Evolutionary conservation across 2,888 invertebrate genomes (phyloP), one percentile per base, ranked within the genome.

Genomic region (Himalopsyche tibetana): DNA sequence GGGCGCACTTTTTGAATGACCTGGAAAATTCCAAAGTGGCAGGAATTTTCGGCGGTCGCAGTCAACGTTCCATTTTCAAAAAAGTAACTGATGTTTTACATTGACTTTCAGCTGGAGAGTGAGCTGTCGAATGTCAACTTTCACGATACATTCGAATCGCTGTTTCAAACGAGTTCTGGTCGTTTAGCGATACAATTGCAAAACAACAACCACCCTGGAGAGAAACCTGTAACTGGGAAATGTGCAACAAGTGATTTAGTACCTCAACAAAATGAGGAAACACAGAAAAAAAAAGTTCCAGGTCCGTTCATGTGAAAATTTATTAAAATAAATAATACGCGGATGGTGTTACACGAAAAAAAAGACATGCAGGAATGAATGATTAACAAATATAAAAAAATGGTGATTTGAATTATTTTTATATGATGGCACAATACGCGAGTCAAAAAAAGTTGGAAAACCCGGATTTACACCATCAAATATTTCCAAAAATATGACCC

Each of bases 1-100:
- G 63, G 28, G 63, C 63, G 63, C 63, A 63, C 19, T 63, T 63
- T 63, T 63, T 63, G 63, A 63, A 63, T 63, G 63, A 63, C 63
- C 63, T 63, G 63, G 63, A 63, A 63, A 63, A 19, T 63, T 63
- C 63, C 19, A 63, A 28, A 8, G 19, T 8, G 28, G 63, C 3
- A 63, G 9, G 19, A 63, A 63, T 19, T 63, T 19, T 19, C 63
- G 4, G 1, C 19, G 63, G 63, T 19, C 19, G 63, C 19, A 63
- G 2, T 63, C 63, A 11, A 63, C 63, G 19, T 63, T 63, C 19
- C 9, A 8, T 63, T 63, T 63, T 63, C 63, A 8, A 63, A 19
- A 63, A 8, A 63, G 9, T 63, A 63, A 63, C 63, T 4, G 28
- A 63, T 63, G 63, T 63, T 19, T 63, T 63, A 63, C 15, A 63